Percentiles rank a stretch among this genome's conserved stretches.
Evolutionary conservation across 2,113 vertebrate genomes (phyloP).

Genomic region (Aldabrachelys gigantea): DNA sequence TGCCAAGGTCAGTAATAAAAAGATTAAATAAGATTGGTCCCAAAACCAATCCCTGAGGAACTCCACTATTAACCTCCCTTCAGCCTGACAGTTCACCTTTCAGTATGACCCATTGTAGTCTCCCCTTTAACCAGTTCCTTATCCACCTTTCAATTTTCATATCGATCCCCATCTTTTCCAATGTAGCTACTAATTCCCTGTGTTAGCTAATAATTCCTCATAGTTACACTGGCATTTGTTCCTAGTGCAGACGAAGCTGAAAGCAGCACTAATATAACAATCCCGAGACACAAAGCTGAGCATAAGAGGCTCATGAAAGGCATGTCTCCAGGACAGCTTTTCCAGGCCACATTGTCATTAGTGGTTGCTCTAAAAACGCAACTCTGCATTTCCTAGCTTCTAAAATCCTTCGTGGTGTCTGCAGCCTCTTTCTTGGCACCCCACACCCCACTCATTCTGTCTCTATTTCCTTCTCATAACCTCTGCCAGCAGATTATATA

Average conservation of each 20-base stretch:
- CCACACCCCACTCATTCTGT: not conserved
- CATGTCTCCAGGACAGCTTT: not conserved
- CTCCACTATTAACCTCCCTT: too few relatives aligned
- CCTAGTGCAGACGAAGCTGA: accelerated
- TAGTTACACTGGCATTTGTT: not conserved
- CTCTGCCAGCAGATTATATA: not conserved
- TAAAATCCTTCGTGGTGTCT: not conserved
- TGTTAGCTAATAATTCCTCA: too few relatives aligned
- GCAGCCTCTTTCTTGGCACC: not conserved
- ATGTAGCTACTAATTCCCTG: too few relatives aligned
- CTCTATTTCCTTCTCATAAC: not conserved
- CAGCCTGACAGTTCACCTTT: too few relatives aligned
- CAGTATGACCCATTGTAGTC: too few relatives aligned
- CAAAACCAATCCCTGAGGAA: too few relatives aligned
- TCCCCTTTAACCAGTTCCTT: too few relatives aligned
- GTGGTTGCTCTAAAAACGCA: not conserved
- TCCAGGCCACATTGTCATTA: not conserved
- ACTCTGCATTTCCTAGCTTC: not conserved
- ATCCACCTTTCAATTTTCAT: too few relatives aligned
- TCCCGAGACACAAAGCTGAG: accelerated
- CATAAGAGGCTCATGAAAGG: not conserved
- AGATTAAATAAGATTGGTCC: too few relatives aligned
- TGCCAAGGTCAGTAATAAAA: too few relatives aligned
- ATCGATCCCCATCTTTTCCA: too few relatives aligned
- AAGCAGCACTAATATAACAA: not conserved